These are phyloP conservation scores for Struthio camelus DNA, from an alignment of 2,113 vertebrate species.

Conservation along the genomic window DNA sequence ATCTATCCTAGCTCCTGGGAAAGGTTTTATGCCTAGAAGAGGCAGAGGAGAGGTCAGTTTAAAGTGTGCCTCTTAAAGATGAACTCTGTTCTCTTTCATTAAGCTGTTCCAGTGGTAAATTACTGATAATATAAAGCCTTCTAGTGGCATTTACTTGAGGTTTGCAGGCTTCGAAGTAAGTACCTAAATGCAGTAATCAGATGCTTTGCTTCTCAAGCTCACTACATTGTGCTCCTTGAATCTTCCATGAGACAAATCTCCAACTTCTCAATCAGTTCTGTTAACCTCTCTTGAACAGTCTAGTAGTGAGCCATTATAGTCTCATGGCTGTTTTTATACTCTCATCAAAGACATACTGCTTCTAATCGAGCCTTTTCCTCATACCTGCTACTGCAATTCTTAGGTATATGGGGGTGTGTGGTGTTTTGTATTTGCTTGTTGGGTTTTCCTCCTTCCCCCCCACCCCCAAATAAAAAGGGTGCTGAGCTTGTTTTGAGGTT, in stretches of 20 bases:
- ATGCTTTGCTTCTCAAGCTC: neutral
- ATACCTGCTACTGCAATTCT: too few species aligned
- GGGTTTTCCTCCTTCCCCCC: neutral
- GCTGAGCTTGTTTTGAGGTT: neutral
- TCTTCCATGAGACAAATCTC: neutral
- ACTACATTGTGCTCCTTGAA: neutral
- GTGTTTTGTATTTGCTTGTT: neutral
- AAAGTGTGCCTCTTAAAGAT: neutral
- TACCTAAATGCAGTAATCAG: neutral
- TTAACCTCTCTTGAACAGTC: constrained; percentile 1
- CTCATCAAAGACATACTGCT: neutral
- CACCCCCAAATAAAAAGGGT: neutral
- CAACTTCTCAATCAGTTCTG: neutral
- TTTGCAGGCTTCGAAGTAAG: neutral
- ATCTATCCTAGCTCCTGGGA: neutral
- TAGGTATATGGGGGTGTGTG: too few species aligned
- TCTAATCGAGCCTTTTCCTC: neutral
- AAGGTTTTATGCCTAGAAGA: neutral
- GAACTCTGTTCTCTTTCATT: neutral
- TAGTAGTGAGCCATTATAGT: neutral
- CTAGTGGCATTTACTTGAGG: neutral
- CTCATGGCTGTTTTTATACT: neutral
- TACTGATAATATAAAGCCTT: neutral
- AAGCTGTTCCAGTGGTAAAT: neutral
- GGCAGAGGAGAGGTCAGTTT: neutral